phyloP scores from a whole-genome alignment of 1,140 invertebrate species.

The Cryptotermes secundus region DNA sequence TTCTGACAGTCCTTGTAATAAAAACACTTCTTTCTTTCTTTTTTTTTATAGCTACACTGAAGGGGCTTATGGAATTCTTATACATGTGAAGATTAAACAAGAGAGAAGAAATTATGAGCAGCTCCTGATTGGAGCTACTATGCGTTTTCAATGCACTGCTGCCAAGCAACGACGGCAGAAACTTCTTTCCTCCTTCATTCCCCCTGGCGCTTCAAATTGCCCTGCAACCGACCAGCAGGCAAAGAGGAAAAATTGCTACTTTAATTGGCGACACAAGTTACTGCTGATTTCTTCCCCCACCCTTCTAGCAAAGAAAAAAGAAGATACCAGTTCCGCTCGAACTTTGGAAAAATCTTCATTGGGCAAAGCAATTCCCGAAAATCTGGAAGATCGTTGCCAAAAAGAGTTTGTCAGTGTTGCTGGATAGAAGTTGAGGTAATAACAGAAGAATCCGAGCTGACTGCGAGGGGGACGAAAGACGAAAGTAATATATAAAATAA shows the following conservation, averaged over 20 bases:
- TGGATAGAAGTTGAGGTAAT: slow-evolving; percentile 34
- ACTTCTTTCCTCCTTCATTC: not conserved
- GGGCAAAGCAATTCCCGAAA: slow-evolving; percentile 32
- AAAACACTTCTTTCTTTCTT: not conserved
- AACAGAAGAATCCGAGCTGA: not conserved
- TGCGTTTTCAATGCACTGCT: not conserved
- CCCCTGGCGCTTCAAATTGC: not conserved
- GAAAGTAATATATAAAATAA: slow-evolving; percentile 11
- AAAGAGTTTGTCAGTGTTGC: slow-evolving; percentile 23
- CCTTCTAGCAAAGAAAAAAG: not conserved
- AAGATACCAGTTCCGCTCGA: slow-evolving; percentile 25
- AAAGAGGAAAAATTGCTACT: slow-evolving; percentile 31
- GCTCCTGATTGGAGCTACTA: not conserved
- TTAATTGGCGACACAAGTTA: slow-evolving; percentile 34
- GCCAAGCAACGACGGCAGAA: not conserved
- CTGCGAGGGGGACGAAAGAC: not conserved
- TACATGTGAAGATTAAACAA: not conserved
- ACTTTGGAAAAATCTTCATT: slow-evolving; percentile 34
- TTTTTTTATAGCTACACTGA: not conserved
- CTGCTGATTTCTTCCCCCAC: slow-evolving; percentile 32
- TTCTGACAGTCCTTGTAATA: not conserved
- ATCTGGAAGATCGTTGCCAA: slow-evolving; percentile 29
- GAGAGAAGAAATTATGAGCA: not conserved
- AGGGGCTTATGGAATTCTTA: not conserved
- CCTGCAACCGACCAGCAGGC: not conserved